Evolutionary conservation across 2,888 invertebrate genomes (phyloP).

Genomic region (Pyrochroa serraticornis): DNA sequence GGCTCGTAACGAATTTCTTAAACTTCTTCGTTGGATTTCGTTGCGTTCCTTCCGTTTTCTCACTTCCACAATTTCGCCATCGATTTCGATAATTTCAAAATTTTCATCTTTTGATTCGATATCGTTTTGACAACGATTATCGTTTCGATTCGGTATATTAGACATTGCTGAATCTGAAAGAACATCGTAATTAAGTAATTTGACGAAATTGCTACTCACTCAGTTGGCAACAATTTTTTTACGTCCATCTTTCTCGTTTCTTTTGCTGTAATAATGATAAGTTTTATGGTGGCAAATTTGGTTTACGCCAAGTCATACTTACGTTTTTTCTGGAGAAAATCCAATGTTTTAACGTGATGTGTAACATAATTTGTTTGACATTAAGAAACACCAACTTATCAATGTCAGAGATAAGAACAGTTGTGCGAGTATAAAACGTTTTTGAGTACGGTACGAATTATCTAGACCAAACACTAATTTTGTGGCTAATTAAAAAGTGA

Average conservation of each 20-base stretch:
- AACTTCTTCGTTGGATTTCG: conserved; percentile 3
- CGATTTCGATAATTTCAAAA: conserved; percentile 3
- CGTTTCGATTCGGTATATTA: too few species aligned
- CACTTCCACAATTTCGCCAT: conserved; percentile 15
- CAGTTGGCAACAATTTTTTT: too few species aligned
- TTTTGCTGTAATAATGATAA: too few species aligned
- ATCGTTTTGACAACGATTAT: too few species aligned
- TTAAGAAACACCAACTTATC: conserved; percentile 15
- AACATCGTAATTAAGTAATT: too few species aligned
- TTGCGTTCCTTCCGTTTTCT: not conserved
- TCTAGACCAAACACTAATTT: conserved; percentile 8
- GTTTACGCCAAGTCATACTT: not conserved
- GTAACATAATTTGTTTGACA: conserved; percentile 17
- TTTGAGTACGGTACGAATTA: conserved; percentile 1
- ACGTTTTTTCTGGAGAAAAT: conserved; percentile 3
- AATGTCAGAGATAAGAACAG: conserved; percentile 17
- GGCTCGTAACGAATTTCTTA: conserved; percentile 15
- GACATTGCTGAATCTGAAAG: too few species aligned
- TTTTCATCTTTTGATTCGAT: too few species aligned
- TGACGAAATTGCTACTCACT: too few species aligned
- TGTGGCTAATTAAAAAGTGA: conserved; percentile 11
- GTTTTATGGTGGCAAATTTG: too few species aligned
- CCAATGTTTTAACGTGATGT: not conserved
- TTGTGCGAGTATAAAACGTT: not conserved
- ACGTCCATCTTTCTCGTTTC: not conserved